These are phyloP conservation scores for Polydrusus cervinus DNA, from an alignment of 2,888 invertebrate genomes.

Conservation along the genomic window DNA sequence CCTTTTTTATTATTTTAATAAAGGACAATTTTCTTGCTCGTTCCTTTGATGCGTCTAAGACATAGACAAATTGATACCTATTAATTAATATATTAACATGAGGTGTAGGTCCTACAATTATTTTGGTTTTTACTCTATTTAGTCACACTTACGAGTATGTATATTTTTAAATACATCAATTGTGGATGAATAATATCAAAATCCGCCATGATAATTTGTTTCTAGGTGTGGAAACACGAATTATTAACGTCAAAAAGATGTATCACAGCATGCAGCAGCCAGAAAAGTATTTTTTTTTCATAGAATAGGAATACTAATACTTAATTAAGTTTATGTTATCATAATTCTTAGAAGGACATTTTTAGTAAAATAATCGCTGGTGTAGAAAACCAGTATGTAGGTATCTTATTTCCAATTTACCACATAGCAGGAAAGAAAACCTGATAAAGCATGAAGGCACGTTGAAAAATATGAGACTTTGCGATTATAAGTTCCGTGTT, in stretches of 20 bases:
- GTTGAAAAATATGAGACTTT: constrained; percentile 5
- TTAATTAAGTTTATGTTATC: neutral
- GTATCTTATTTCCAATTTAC: constrained; percentile 21
- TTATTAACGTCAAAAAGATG: no score
- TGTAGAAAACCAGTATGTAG: neutral
- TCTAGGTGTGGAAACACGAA: no score
- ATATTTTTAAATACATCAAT: neutral
- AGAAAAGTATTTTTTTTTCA: no score
- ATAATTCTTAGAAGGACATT: neutral
- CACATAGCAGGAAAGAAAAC: constrained; percentile 8
- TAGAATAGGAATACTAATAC: no score
- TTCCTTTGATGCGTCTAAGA: no score
- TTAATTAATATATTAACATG: constrained; percentile 13
- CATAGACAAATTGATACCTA: no score
- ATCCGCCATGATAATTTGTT: neutral
- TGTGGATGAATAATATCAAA: neutral
- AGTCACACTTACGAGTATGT: neutral
- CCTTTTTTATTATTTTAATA: no score
- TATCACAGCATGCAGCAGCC: no score
- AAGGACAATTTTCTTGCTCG: no score
- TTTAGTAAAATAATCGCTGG: constrained; percentile 5
- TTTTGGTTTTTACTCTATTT: no score
- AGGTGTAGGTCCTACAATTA: neutral
- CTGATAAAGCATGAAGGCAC: constrained; percentile 4
- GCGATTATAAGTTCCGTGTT: constrained; percentile 6